These are phyloP conservation scores for Sepiola atlantica DNA, from an alignment of 2,888 invertebrate genomes.

Conservation along the genomic window DNA sequence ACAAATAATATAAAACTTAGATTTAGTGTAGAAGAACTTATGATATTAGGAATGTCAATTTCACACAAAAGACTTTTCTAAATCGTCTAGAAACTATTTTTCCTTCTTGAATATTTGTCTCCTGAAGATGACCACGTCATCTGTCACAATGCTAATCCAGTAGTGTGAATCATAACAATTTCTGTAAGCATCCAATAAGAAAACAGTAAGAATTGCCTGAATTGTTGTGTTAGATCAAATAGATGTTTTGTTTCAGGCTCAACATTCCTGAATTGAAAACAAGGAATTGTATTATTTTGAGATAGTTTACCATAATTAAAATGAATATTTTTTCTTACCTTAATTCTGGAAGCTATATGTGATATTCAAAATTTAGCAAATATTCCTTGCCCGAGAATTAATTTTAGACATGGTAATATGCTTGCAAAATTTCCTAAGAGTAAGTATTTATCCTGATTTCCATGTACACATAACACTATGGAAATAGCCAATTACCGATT, in stretches of 20 bases:
- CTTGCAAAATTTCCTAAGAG: not conserved
- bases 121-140: too few species aligned
- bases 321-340: not conserved
- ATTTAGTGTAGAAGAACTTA: too few species aligned
- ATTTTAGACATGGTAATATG: conserved; percentile 13
- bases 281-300: not conserved
- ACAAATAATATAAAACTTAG: too few species aligned
- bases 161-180: not conserved
- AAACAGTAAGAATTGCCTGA: not conserved
- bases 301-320: not conserved
- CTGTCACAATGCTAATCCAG: too few species aligned
- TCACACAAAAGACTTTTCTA: too few species aligned
- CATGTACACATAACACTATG: conserved; percentile 32
- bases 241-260: not conserved
- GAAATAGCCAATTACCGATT: conserved; percentile 32
- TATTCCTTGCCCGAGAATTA: not conserved
- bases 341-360: not conserved
- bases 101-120: too few species aligned
- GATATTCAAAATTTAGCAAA: conserved; percentile 32
- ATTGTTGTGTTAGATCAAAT: not conserved
- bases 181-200: not conserved
- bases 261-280: not conserved
- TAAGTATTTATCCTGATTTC: not conserved
- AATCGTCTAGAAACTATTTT: too few species aligned
- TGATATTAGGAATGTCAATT: too few species aligned